Evolutionary conservation across 2,888 invertebrate species (phyloP).

Genomic region (Andrena chrysosceles): DNA sequence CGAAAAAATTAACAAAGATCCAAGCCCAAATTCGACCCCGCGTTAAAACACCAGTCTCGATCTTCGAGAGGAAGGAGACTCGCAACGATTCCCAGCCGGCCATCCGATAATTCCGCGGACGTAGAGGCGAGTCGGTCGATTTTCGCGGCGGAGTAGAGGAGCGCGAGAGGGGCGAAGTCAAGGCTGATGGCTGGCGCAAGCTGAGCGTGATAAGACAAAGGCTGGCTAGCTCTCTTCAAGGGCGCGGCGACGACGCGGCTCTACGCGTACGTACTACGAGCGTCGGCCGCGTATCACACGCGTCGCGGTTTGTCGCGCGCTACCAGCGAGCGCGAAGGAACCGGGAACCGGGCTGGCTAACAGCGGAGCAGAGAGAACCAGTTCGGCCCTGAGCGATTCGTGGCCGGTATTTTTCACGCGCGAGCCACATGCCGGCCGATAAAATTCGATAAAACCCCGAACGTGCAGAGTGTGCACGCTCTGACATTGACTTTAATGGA

Average conservation of each 20-base stretch:
- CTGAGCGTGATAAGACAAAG: constrained; percentile 82
- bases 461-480: constrained; percentile 12
- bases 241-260: constrained; percentile 72
- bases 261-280: constrained; percentile 46
- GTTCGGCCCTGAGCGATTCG: constrained; percentile 33
- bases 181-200: constrained; percentile 79
- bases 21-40: neutral
- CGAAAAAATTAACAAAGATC: too few relatives aligned
- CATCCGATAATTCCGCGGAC: constrained; percentile 12
- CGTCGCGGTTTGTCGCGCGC: constrained; percentile 60
- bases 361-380: constrained; percentile 43
- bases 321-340: constrained; percentile 19
- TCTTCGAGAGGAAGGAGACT: neutral
- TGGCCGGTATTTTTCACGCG: constrained; percentile 36
- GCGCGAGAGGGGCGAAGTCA: constrained; percentile 76
- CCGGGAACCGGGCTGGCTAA: neutral
- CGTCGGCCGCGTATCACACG: constrained; percentile 60
- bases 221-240: constrained; percentile 82
- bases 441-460: constrained; percentile 48
- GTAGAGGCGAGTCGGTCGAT: constrained; percentile 65
- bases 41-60: neutral
- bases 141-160: constrained; percentile 77
- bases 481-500: constrained; percentile 47
- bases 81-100: neutral
- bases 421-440: constrained; percentile 38